Base-by-base conservation (phyloP, 2,888 invertebrate species). In the Dicyrtomina minuta region DNA sequence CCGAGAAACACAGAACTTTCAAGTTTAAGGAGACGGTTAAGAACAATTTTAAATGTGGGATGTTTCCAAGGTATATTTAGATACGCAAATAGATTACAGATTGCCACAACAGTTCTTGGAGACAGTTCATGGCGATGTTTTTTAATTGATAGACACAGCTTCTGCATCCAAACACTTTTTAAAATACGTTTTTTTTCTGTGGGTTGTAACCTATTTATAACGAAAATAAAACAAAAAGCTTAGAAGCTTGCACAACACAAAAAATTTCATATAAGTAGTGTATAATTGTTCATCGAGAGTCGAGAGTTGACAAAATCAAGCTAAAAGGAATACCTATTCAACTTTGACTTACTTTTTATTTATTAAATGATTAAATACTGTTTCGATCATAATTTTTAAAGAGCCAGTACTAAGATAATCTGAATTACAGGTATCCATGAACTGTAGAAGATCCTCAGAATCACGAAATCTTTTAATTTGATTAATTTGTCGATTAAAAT, bases 1-100 rank as follows among this genome's bases (percentile, higher is more conserved):
- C 85, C 81, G 24, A 88, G 80, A 71, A 84, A 79, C n/a, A n/a
- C n/a, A n/a, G 90, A 79, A 80, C 90, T 89, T 13, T 89, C 83
- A 72, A 86, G 85, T 65, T 85, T 83, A 55, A 87, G 81, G 17
- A 90, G 80, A 46, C 89, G 81, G 79, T 90, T 88, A 13, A 90
- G 82, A 70, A 89, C 80, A 0, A 86, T 85, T 80, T 88, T 87
- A 20, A 87, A 82, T 33, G 90, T 84, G 1, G 85, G 80, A 55
- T 87, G 86, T 44, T 86, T 83, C 0, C 84, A 81, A 0, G 87
- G 85, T 0, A 89, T 86, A 12, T 86, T 83, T 5, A 90, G 82
- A 79, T 82, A 86, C 0, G 83, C 82, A 0, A 89, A 80, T 0
- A 86, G 81, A 82, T 88, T 89, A 6, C 87, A 80, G 0, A 86